Conservation (phyloP, 2,113 vertebrate genomes). For the Donacobius atricapilla region DNA sequence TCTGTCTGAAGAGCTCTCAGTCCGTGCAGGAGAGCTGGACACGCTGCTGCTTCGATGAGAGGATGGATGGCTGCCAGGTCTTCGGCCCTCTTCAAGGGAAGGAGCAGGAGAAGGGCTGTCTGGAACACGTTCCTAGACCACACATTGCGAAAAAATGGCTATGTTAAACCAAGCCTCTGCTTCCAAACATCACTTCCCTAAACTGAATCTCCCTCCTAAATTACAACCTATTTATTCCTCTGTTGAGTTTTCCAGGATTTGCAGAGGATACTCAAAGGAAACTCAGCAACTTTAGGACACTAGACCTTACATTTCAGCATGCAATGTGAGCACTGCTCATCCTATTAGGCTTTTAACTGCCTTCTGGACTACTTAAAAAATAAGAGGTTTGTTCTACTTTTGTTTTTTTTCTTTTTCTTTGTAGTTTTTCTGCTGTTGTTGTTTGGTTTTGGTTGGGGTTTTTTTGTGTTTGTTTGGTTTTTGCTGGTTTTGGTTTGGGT, state of each 20-base stretch:
- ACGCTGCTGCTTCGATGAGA: conserved; percentile 99
- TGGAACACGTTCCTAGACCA: conserved; percentile 87
- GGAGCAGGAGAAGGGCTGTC: conserved; percentile 97
- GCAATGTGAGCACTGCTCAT: background rate
- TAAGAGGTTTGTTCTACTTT: background rate
- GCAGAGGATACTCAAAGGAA: background rate
- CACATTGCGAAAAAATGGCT: background rate
- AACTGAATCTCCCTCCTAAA: background rate
- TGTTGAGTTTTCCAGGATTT: background rate
- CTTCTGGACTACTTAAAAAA: background rate
- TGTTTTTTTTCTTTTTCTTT: background rate
- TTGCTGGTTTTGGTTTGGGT: background rate
- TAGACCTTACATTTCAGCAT: background rate
- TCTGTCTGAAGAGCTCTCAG: conserved; percentile 98
- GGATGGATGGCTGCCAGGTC: conserved; percentile 95
- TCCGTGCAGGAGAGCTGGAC: conserved; percentile 95
- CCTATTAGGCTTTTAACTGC: background rate
- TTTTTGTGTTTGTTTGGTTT: background rate
- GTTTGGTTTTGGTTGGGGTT: fast-evolving
- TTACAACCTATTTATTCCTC: background rate
- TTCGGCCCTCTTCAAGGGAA: conserved; percentile 93
- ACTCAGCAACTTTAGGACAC: background rate
- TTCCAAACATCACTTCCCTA: background rate
- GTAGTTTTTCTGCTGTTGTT: background rate
- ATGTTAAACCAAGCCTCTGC: background rate